Evolutionary conservation across 53 echinoderm and acorn worm species (phyloP).

Genomic region (Zoroaster sp.): DNA sequence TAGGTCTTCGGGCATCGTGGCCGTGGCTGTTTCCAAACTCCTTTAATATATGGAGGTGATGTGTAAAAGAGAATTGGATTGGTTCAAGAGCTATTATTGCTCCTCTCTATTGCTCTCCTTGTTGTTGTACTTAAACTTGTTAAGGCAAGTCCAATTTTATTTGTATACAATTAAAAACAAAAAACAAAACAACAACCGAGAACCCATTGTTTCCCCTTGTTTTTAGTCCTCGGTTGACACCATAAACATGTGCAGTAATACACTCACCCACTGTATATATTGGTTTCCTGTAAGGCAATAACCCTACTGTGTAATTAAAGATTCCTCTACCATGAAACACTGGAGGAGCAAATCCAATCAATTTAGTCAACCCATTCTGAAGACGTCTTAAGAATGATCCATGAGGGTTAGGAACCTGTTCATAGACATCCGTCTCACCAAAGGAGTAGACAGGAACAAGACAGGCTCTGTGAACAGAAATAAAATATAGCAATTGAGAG

Average conservation of each 20-base stretch:
- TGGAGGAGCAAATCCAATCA: slow-evolving; percentile 86
- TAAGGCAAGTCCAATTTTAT: too few species aligned
- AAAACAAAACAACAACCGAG: too few species aligned
- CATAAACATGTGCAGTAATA: too few species aligned
- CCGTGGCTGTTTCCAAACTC: too few species aligned
- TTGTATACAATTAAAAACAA: too few species aligned
- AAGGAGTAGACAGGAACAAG: slow-evolving; percentile 93
- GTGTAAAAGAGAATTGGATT: too few species aligned
- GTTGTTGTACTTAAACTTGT: background rate
- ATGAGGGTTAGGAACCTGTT: slow-evolving; percentile 77
- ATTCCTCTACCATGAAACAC: slow-evolving; percentile 90
- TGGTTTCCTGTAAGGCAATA: slow-evolving; percentile 78
- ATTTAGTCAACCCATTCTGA: slow-evolving; percentile 69
- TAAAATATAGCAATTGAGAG: background rate
- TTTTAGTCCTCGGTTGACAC: too few species aligned
- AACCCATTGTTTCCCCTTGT: too few species aligned
- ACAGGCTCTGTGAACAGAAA: slow-evolving; percentile 63
- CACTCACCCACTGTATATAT: slow-evolving; percentile 85
- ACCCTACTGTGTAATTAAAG: slow-evolving; percentile 89
- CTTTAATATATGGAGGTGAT: too few species aligned
- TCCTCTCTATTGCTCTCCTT: too few species aligned
- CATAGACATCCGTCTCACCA: slow-evolving; percentile 91
- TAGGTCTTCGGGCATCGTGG: too few species aligned
- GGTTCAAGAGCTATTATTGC: too few species aligned
- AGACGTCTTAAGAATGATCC: slow-evolving; percentile 73